Evolutionary conservation across 2,888 invertebrate species (phyloP).

Genomic region (Brachyptera risi): DNA sequence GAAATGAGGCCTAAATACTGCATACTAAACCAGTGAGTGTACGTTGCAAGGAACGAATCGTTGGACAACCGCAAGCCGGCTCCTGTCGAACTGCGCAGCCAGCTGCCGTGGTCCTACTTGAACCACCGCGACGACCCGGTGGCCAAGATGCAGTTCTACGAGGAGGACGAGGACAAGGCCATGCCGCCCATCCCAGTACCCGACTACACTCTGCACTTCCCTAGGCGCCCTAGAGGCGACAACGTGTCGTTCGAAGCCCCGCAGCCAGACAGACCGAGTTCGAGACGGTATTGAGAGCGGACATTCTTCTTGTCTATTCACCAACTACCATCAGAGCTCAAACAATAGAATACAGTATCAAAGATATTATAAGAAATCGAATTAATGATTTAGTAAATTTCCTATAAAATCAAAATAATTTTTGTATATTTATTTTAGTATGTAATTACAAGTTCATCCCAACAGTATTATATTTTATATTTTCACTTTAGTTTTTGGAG

Average conservation of each 20-base stretch:
- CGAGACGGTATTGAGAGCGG: neutral
- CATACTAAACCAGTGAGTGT: too few relatives aligned
- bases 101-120: slow-evolving; percentile 59
- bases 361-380: too few relatives aligned
- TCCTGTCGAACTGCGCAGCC: slow-evolving; percentile 51
- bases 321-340: too few relatives aligned
- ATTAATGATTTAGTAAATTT: too few relatives aligned
- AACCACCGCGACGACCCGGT: slow-evolving; percentile 41
- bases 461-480: too few relatives aligned
- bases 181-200: slow-evolving; percentile 58
- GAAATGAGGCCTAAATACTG: too few relatives aligned
- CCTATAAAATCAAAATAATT: too few relatives aligned
- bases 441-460: too few relatives aligned
- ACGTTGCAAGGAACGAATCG: slow-evolving; percentile 5
- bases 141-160: slow-evolving; percentile 39
- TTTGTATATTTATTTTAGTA: too few relatives aligned
- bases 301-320: too few relatives aligned
- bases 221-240: slow-evolving; percentile 41
- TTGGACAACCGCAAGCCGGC: slow-evolving; percentile 9
- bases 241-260: neutral
- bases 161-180: slow-evolving; percentile 51
- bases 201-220: slow-evolving; percentile 53
- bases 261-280: neutral
- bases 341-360: too few relatives aligned
- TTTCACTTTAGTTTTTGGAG: too few relatives aligned